Evolutionary conservation across 1,140 invertebrate genomes (phyloP), one percentile per base, ranked within the genome.

Genomic region (Zophobas morio): DNA sequence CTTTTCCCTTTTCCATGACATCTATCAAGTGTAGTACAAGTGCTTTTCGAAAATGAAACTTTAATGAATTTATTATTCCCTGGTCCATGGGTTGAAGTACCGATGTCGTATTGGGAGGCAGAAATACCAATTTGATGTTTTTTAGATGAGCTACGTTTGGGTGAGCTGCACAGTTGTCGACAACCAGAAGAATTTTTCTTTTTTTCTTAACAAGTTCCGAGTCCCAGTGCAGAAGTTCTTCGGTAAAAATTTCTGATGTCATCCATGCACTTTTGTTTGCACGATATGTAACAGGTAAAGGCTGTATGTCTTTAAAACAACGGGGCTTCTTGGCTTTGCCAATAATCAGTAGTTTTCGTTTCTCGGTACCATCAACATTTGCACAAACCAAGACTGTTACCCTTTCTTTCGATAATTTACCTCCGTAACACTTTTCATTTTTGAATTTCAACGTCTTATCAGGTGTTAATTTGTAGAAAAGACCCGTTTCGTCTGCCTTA

Each of bases 401-500:
- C 81, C 80, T 42, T 47, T 78, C 78, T 70, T 82, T 83, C 53
- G 78, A 77, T 47, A 76, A 63, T 74, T 83, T 82, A 56, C 79
- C 80, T 74, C 78, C 81, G 34, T n/a, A 56, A 78, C 78, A 84
- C 73, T 80, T 83, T 73, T 80, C 77, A 39, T 77, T 78, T 81
- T 86, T 87, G 63, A 84, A 84, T 63, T 77, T 77, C n/a, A 84
- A 74, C 0, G 82, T 84, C 63, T 83, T 82, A 42, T 85, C 78
- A 6, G 86, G 85, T 6, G 84, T 74, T 42, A 83, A 77, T 80
- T 83, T 83, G 79, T 82, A 87, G 78, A 87, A 88, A 3, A 87
- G 49, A 1, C 83, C 84, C 1, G 82, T 86, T 78, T 87, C 84
- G 80, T 87, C 86, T 35, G 82, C 82, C 79, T 86, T 88, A 79